These are phyloP conservation scores for Andrena hattorfiana DNA, from an alignment of 2,888 invertebrate genomes.

Conservation along the genomic window DNA sequence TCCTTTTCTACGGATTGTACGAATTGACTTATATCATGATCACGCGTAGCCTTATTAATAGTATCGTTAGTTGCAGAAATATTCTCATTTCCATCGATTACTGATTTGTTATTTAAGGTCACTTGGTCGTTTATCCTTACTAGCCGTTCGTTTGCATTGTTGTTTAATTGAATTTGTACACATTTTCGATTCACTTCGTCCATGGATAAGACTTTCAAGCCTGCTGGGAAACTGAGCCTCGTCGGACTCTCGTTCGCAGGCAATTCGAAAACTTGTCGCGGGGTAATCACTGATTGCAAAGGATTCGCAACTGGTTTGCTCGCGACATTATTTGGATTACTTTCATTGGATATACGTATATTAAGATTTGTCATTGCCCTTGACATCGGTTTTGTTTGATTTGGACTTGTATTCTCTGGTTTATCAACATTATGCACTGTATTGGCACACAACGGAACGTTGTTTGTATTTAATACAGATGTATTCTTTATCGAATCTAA, in stretches of 20 bases:
- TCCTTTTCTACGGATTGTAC: conserved; percentile 16
- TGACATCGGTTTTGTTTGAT: conserved; percentile 31
- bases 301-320: conserved; percentile 34
- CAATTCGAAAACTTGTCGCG: conserved; percentile 10
- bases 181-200: conserved; percentile 78
- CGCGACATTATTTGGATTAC: conserved; percentile 6
- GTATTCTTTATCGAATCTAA: conserved; percentile 25
- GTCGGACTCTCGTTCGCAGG: conserved; percentile 16
- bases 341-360: conserved; percentile 62
- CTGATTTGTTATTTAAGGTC: conserved; percentile 16
- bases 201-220: conserved; percentile 75
- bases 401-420: conserved; percentile 11
- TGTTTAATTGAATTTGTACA: conserved; percentile 69
- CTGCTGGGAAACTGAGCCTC: conserved; percentile 2
- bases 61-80: conserved; percentile 28
- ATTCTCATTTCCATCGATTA: conserved; percentile 26
- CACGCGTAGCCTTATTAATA: conserved; percentile 40
- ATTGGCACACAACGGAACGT: not conserved
- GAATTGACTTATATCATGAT: conserved; percentile 31
- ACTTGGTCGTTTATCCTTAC: conserved; percentile 63
- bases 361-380: conserved; percentile 56
- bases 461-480: not conserved
- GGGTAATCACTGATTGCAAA: not conserved
- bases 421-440: conserved; percentile 8
- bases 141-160: conserved; percentile 60